Evolutionary conservation across 2,888 invertebrate genomes (phyloP), one percentile per base, ranked within the genome.

Genomic region (Eubasilissa splendida): DNA sequence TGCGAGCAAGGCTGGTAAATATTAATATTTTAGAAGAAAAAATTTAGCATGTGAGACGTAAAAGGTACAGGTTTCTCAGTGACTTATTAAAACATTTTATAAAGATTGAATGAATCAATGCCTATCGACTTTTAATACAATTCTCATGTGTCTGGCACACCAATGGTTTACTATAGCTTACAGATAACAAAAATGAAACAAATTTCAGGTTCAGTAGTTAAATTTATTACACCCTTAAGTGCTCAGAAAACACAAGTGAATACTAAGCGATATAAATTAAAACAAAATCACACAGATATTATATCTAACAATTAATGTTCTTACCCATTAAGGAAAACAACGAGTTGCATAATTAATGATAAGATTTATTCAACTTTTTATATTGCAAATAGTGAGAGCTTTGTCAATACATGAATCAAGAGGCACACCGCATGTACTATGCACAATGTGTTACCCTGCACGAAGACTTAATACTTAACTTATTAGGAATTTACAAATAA

Each of bases 391-490:
- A 65, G 65, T 58, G 59, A 75, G 66, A 79, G 53, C 74, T 75
- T 65, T 73, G 73, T 73, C 73, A 77, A 77, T 65, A 79, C 58
- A 53, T 50, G 54, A 68, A 14, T 74, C 73, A 74, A 76, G 80
- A 80, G 80, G 83, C 79, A 81, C 80, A 81, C 83, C 56, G 81
- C 75, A 70, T 76, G 42, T 42, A 63, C 65, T 59, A 33, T 77
- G 63, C 42, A 42, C 31, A 60, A 68, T 65, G 71, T 80, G 77
- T 80, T 83, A 83, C 83, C 83, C 83, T 83, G 83, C 83, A 83
- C 83, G 83, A 81, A 83, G 83, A 81, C 83, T 81, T 81, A 80
- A 81, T 77, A 78, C 70, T 81, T 79, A 79, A 81, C 52, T 73
- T 73, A 82, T 77, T 82, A 53, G 14, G 54, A 52, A 63, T 63